Conservation (phyloP, 2,888 invertebrate genomes). For the Drosophila parthenogenetica region DNA sequence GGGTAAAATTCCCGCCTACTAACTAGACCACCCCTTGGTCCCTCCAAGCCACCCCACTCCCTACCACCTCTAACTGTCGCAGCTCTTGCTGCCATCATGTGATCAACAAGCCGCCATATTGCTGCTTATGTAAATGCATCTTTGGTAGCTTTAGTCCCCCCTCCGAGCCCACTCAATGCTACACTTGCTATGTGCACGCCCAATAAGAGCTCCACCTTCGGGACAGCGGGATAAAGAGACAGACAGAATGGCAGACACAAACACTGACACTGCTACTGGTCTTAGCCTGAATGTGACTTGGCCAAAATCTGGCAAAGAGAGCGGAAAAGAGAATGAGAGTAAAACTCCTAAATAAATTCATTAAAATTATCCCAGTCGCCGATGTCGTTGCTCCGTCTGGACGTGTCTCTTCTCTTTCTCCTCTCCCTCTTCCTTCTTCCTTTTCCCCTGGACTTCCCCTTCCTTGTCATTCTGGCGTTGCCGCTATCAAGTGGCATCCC, state of each 20-base stretch:
- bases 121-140: conserved; percentile 69
- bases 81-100: conserved; percentile 17
- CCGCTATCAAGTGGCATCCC: conserved; percentile 80
- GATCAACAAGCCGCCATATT: conserved; percentile 71
- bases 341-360: conserved; percentile 80
- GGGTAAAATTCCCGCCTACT: conserved; percentile 41
- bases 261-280: conserved; percentile 8
- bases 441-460: background rate
- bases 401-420: conserved; percentile 3
- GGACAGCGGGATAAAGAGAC: conserved; percentile 8
- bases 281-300: conserved; percentile 24
- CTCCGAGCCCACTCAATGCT: background rate
- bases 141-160: conserved; percentile 7
- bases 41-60: background rate
- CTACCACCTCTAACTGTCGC: background rate
- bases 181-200: conserved; percentile 37
- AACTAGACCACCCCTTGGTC: background rate
- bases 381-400: conserved; percentile 63
- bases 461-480: conserved; percentile 41
- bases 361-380: conserved; percentile 76
- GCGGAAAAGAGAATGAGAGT: conserved; percentile 13
- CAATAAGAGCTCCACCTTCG: conserved; percentile 49
- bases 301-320: conserved; percentile 45
- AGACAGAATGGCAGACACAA: conserved; percentile 1
- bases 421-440: background rate